Evolutionary conservation across 2,113 vertebrate genomes (phyloP), one percentile per base, ranked within the genome.

Genomic region (Solenodon paradoxus): DNA sequence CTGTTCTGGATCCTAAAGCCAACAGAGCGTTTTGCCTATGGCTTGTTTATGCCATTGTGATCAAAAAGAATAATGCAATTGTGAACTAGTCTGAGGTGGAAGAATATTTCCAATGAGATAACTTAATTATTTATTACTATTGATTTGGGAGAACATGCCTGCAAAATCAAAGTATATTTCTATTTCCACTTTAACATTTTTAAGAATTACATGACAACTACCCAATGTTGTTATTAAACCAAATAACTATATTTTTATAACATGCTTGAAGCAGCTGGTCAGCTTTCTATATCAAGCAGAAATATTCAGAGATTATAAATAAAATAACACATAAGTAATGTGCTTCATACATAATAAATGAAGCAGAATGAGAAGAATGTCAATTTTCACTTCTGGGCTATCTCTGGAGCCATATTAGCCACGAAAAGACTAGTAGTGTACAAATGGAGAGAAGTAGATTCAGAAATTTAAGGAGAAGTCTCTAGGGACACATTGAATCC

Each of bases 91-190:
- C 28, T 26, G 20, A 96, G 38, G 55, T 35, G 77, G 64, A 89
- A 75, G 89, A 95, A 61, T 88, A 80, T 95, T 96, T 77, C 69
- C 95, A 82, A 51, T 53, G 91, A 88, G n/a, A 59, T 90, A 97
- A 94, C 20, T 96, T 95, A 94, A 91, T 94, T 95, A 95, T 80
- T 97, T 93, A 69, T 86, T 90, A 55, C 12, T 92, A 85, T 78
- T 38, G 66, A 92, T 83, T 93, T 64, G n/a, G n/a, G 92, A 96
- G 91, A 95, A 47, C 79, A 95, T 95, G 72, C 49, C 80, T 84
- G 35, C 30, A 93, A 64, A 97, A 95, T 82, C 96, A 81, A 95
- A 55, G 49, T 49, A 38, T 35, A 64, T 51, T 92, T 68, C 40
- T 95, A 90, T 95, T 88, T 77, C 10, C 17, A 79, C 28, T 90